Percentiles rank a stretch among this genome's conserved stretches.
Evolutionary conservation across 2,113 vertebrate species (phyloP).

Genomic region (Coptodon rendalli): DNA sequence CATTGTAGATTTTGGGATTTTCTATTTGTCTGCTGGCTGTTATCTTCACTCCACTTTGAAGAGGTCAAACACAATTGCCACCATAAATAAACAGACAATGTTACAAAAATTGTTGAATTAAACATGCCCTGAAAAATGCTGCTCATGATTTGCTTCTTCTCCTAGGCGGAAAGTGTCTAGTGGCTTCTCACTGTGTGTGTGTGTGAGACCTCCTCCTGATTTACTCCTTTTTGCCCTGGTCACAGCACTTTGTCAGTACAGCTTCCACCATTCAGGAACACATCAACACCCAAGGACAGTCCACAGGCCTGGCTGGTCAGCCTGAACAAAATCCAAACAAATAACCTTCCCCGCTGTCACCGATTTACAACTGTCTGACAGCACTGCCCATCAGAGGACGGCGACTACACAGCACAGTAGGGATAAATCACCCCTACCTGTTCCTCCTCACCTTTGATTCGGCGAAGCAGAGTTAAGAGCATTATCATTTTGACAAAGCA

Average conservation of each 20-base stretch:
- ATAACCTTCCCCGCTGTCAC: slow-evolving; percentile 49
- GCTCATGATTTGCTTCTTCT: not conserved
- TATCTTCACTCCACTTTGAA: slow-evolving; percentile 1
- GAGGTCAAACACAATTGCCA: not conserved
- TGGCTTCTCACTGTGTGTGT: slow-evolving; percentile 1
- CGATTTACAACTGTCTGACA: slow-evolving; percentile 55
- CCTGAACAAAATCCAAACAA: slow-evolving; percentile 58
- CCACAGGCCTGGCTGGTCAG: slow-evolving; percentile 33
- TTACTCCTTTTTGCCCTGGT: slow-evolving; percentile 50
- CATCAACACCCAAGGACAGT: slow-evolving; percentile 50
- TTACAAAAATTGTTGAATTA: slow-evolving; percentile 17
- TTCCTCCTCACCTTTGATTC: not conserved
- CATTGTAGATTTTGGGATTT: not conserved
- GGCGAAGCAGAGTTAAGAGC: not conserved
- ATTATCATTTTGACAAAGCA: not conserved
- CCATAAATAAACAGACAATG: slow-evolving; percentile 23
- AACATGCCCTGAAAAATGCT: not conserved
- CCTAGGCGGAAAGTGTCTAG: not conserved
- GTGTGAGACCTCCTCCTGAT: slow-evolving; percentile 49
- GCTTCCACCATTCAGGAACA: slow-evolving; percentile 34
- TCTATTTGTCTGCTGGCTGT: not conserved
- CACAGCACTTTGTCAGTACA: slow-evolving; percentile 54
- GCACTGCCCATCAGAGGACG: slow-evolving; percentile 25
- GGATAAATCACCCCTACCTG: slow-evolving; percentile 9
- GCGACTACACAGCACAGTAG: slow-evolving; percentile 6